Evolutionary conservation across 2,888 invertebrate species (phyloP), one percentile per base, ranked within the genome.

Genomic region (Salpingus planirostris): DNA sequence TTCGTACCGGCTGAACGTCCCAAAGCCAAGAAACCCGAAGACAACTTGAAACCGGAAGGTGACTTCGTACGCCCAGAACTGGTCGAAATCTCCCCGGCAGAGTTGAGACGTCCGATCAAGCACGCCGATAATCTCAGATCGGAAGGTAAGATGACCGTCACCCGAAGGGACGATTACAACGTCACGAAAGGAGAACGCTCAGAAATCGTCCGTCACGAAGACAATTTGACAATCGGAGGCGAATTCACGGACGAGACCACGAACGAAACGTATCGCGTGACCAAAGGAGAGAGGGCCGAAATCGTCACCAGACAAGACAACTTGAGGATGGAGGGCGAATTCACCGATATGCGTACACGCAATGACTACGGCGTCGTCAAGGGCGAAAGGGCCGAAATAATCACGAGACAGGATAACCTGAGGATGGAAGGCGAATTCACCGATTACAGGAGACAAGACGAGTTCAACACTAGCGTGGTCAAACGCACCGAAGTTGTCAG

Each of bases 141-240:
- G 3, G 77, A 78, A 63, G 78, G 73, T 13, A 66, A 70, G 40
- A 67, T 76, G 60, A 57, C 42, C 45, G 70, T 69, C 53, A 63
- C 59, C 37, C 64, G 63, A 41, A 67, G 67, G 44, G 68, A 74
- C 59, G 67, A 74, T 52, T 69, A 74, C 34, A 66, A 66, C 10
- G 67, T 69, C 3, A 68, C 69, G 12, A 65, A 65, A 31, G 76
- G 74, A 4, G 80, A 81, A 52, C 64, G 78, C 27, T 69, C 71
- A 2, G 71, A 74, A 29, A 59, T 76, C 1, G 69, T 74, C 2
- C 69, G 57, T 49, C 76, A 71, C 43, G 74, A 76, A 57, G 80
- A 81, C 54, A 75, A 81, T 51, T 60, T 80, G 1, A 73, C 68
- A 52, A 73, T 79, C 69, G 79, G 79, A 57, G 80, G 80, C 1